phyloP scores from a whole-genome alignment of 2,113 vertebrate species.

The Vireo altiloquus region DNA sequence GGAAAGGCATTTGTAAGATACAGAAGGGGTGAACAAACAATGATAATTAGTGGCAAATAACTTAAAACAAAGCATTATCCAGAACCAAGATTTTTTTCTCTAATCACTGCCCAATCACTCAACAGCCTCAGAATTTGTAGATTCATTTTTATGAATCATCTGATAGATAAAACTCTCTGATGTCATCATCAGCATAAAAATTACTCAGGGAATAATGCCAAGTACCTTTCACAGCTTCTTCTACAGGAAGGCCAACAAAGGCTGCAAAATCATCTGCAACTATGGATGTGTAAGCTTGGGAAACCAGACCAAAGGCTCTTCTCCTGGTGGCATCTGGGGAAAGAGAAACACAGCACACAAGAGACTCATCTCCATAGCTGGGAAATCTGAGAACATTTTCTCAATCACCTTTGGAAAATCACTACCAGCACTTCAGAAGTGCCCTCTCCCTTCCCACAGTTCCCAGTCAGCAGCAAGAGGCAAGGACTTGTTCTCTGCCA shows the following conservation, averaged over 20 bases:
- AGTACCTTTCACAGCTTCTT: conserved; percentile 94
- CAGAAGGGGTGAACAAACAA: neutral
- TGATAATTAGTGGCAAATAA: neutral
- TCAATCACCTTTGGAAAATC: neutral
- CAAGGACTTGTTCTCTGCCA: neutral
- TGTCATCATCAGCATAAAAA: no score
- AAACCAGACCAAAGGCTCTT: conserved; percentile 88
- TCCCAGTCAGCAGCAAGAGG: neutral
- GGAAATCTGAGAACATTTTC: neutral
- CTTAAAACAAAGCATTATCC: neutral
- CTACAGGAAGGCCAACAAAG: conserved; percentile 93
- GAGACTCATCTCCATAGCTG: neutral
- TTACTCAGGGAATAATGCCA: neutral
- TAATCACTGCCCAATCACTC: neutral
- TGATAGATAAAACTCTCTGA: neutral
- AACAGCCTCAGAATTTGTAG: neutral
- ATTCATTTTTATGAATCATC: neutral
- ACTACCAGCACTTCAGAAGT: neutral
- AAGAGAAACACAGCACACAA: neutral
- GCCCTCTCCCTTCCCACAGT: neutral
- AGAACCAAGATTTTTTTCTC: neutral
- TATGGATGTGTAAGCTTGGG: conserved; percentile 95
- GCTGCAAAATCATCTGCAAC: conserved; percentile 91
- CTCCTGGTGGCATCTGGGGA: conserved; percentile 85
- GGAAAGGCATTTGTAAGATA: neutral